Percentiles rank a stretch among this genome's conserved stretches.
These are phyloP conservation scores for Choreutis nemorana DNA, from an alignment of 2,888 invertebrate species.

Conservation along the genomic window DNA sequence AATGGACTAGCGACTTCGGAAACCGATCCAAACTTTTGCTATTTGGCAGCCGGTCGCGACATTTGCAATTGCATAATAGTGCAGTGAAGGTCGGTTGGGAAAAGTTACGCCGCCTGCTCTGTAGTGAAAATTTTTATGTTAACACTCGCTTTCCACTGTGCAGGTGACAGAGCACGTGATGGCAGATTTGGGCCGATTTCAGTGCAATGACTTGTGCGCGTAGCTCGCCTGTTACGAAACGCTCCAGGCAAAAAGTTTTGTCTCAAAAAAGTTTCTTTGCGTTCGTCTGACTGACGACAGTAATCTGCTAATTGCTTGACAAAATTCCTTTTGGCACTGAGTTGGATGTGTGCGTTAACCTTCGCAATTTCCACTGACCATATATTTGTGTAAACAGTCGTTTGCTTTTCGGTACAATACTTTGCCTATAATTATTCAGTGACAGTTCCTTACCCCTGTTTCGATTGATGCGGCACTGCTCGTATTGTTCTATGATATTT, in stretches of 20 bases:
- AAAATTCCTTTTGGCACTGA: slow-evolving; percentile 42
- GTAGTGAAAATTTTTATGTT: slow-evolving; percentile 37
- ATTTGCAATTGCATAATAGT: slow-evolving; percentile 55
- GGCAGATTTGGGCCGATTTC: slow-evolving; percentile 39
- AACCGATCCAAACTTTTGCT: slow-evolving; percentile 25
- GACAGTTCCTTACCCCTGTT: slow-evolving; percentile 17
- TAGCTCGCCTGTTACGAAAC: slow-evolving; percentile 42
- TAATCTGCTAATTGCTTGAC: slow-evolving; percentile 47
- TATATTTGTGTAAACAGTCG: slow-evolving; percentile 39
- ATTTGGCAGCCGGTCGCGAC: slow-evolving; percentile 32
- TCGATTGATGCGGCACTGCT: slow-evolving; percentile 6
- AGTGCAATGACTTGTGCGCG: slow-evolving; percentile 32
- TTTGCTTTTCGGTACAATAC: slow-evolving; percentile 20
- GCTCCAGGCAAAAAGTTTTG: slow-evolving; percentile 37
- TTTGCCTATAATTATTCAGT: slow-evolving; percentile 24
- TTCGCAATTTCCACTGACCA: slow-evolving; percentile 19
- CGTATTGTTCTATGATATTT: slow-evolving; percentile 30
- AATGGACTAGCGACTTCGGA: slow-evolving; percentile 21
- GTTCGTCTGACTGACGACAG: slow-evolving; percentile 35
- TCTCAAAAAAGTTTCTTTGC: slow-evolving; percentile 36
- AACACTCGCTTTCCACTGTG: slow-evolving; percentile 25
- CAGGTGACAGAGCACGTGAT: slow-evolving; percentile 25
- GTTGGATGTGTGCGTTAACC: slow-evolving; percentile 22
- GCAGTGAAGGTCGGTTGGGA: slow-evolving; percentile 42
- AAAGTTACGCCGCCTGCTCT: slow-evolving; percentile 33